Evolutionary conservation across 2,113 vertebrate species (phyloP).

Genomic region (Albula glossodonta): DNA sequence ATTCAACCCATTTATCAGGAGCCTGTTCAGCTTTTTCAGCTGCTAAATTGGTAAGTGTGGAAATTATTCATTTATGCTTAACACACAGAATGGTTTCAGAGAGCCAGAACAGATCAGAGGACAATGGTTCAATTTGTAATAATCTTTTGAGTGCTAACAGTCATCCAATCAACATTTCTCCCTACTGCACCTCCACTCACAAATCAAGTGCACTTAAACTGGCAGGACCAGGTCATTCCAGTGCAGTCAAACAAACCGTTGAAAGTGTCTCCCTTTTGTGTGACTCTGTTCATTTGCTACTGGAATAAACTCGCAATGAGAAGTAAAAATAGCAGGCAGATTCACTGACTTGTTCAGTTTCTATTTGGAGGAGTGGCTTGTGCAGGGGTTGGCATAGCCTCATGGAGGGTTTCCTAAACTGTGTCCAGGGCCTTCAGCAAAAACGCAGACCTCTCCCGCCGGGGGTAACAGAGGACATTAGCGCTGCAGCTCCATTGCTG

Average conservation of each 20-base stretch:
- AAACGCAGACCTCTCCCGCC: neutral
- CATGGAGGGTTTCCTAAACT: constrained; percentile 9
- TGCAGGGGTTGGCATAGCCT: neutral
- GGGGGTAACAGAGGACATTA: neutral
- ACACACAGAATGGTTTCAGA: no score
- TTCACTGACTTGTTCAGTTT: neutral
- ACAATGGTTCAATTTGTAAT: no score
- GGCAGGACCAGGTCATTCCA: neutral
- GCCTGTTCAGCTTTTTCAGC: no score
- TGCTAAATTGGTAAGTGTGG: no score
- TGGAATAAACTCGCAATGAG: neutral
- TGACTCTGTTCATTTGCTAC: neutral
- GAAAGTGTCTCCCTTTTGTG: neutral
- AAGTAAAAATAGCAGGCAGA: neutral
- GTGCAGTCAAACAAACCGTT: neutral
- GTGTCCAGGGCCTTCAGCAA: neutral
- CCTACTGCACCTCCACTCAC: neutral
- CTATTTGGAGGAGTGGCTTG: neutral
- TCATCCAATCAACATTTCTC: neutral
- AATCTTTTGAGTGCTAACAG: no score
- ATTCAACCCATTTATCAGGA: no score
- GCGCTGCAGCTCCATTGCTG: neutral
- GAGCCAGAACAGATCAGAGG: no score
- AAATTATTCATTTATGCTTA: no score
- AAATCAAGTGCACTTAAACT: neutral